These are phyloP conservation scores for Ranitomeya variabilis DNA, from an alignment of 2,113 vertebrate genomes.

Conservation along the genomic window DNA sequence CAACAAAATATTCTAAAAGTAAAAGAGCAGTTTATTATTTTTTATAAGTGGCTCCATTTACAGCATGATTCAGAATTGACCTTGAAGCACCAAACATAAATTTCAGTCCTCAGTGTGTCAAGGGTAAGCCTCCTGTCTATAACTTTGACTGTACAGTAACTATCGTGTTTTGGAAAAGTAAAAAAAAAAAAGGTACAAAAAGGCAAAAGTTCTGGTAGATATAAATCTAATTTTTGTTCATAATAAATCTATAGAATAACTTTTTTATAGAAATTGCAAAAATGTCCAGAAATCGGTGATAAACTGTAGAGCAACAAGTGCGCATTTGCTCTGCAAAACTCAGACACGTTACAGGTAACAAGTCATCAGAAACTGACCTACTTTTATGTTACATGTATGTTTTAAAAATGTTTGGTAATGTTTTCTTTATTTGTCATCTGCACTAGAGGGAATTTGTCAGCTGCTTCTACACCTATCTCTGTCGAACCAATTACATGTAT, in stretches of 20 bases:
- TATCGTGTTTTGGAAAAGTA: not conserved
- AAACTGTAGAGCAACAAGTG: too few species aligned
- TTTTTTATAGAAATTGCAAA: not conserved
- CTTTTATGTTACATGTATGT: too few species aligned
- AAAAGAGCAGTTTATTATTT: not conserved
- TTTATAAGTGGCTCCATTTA: not conserved
- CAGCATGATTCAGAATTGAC: not conserved
- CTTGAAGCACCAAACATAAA: not conserved
- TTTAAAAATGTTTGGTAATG: too few species aligned
- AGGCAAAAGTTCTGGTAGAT: not conserved
- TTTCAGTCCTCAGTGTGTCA: not conserved
- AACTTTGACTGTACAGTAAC: not conserved
- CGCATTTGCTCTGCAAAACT: too few species aligned
- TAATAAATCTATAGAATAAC: not conserved
- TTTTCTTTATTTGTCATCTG: too few species aligned
- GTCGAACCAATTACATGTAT: too few species aligned
- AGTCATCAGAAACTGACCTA: too few species aligned
- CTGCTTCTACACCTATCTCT: too few species aligned
- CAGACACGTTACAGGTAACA: too few species aligned
- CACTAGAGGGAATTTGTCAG: too few species aligned
- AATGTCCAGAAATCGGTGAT: not conserved
- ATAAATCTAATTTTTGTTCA: not conserved
- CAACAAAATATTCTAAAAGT: not conserved
- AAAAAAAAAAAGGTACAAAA: not conserved
- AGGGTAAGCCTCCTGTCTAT: not conserved